Conservation (phyloP, 2,797 vertebrate species). For the Lagothrix lagotricha region DNA sequence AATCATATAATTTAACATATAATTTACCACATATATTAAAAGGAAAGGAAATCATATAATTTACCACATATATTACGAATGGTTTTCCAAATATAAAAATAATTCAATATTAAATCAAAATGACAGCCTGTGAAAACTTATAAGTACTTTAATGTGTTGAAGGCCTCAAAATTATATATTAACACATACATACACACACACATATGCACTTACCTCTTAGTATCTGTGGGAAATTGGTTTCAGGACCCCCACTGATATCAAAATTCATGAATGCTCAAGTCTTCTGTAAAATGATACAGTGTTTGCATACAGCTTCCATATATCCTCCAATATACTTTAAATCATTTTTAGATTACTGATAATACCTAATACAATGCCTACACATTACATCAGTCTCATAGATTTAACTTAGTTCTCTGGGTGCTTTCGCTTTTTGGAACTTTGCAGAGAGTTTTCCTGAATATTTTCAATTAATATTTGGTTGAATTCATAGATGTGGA, state of each 20-base stretch:
- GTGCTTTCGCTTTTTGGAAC: background rate
- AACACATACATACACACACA: background rate
- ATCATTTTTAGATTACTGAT: background rate
- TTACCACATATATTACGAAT: background rate
- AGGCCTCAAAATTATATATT: background rate
- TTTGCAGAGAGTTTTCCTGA: background rate
- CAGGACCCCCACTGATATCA: background rate
- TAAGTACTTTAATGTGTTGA: background rate
- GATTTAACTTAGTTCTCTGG: background rate
- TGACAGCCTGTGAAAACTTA: background rate
- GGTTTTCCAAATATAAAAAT: background rate
- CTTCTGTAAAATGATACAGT: background rate
- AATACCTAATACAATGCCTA: background rate
- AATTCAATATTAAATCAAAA: background rate
- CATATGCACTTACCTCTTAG: background rate
- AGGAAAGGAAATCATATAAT: background rate
- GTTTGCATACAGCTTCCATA: background rate
- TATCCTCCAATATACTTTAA: background rate
- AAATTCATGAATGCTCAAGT: background rate
- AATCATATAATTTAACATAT: background rate
- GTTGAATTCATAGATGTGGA: background rate
- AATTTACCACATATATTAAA: background rate
- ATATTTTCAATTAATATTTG: background rate
- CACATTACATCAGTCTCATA: background rate
- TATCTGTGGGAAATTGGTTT: background rate